A percentile compares a stretch with the other conserved stretches of the same genome.
These are phyloP conservation scores for Nemotelus nigrinus DNA, from an alignment of 2,888 invertebrate genomes.

Conservation along the genomic window DNA sequence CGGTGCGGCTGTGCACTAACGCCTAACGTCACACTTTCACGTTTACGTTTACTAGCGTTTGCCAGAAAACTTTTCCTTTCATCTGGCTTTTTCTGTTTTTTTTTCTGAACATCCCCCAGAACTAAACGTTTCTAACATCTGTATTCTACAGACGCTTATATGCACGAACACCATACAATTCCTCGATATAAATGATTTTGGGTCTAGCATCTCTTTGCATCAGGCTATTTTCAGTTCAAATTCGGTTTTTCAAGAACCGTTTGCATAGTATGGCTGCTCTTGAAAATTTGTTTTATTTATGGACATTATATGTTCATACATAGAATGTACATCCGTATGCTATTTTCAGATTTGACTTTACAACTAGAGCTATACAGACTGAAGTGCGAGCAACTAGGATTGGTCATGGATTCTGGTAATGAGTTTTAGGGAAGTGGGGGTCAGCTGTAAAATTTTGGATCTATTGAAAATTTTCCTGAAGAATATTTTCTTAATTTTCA, in stretches of 20 bases:
- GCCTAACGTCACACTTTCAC: constrained; percentile 30
- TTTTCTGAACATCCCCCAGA: not conserved
- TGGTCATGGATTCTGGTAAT: not conserved
- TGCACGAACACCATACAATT: not conserved
- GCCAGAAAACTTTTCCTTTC: constrained; percentile 20
- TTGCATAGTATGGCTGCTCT: constrained; percentile 6
- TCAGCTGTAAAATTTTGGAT: too few relatives aligned
- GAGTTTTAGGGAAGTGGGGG: too few relatives aligned
- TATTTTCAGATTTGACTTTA: constrained; percentile 4
- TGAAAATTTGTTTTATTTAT: constrained; percentile 36
- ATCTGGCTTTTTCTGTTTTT: constrained; percentile 6
- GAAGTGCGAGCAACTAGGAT: too few relatives aligned
- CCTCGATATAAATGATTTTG: not conserved
- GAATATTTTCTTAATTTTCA: too few relatives aligned
- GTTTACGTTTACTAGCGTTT: not conserved
- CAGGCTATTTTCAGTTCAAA: constrained; percentile 2
- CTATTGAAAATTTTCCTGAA: too few relatives aligned
- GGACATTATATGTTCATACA: not conserved
- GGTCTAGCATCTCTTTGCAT: not conserved
- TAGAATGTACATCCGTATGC: not conserved
- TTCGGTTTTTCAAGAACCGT: not conserved
- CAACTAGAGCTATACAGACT: not conserved
- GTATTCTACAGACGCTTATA: not conserved
- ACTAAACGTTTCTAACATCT: too few relatives aligned
- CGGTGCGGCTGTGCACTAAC: not conserved